Percentiles rank a stretch among this genome's conserved stretches.
These are phyloP conservation scores for Dendrocincla tyrannina DNA, from an alignment of 2,797 vertebrate genomes.

Conservation along the genomic window DNA sequence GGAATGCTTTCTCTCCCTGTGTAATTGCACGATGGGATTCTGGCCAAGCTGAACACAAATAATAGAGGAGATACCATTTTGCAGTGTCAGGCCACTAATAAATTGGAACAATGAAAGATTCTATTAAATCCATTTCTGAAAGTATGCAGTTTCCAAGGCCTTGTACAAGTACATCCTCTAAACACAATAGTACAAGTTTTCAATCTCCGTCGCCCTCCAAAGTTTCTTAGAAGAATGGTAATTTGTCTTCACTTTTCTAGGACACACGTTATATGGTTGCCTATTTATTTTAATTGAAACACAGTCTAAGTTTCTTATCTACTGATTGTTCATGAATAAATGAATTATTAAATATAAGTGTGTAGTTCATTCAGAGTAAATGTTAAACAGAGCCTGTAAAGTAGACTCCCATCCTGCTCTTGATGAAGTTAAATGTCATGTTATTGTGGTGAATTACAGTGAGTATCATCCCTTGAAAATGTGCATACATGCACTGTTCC, in stretches of 20 bases:
- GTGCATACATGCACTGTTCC: fast-evolving
- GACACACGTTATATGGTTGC: neutral
- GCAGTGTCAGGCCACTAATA: conserved; percentile 30
- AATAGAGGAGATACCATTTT: conserved; percentile 1
- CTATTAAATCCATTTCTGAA: conserved; percentile 43
- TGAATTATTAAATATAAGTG: neutral
- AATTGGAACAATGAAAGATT: conserved; percentile 23
- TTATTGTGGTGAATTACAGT: neutral
- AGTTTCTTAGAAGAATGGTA: neutral
- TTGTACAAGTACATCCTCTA: conserved; percentile 13
- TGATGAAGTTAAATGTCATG: neutral
- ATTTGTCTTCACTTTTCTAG: neutral
- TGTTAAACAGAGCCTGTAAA: neutral
- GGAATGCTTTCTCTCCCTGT: neutral
- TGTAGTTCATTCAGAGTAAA: neutral
- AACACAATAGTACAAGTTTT: neutral
- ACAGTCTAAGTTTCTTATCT: neutral
- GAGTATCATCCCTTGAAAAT: neutral
- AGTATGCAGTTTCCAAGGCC: conserved; percentile 1
- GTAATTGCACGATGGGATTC: neutral
- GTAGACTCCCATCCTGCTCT: neutral
- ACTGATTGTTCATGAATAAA: neutral
- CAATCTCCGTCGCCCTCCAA: neutral
- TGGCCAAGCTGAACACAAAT: conserved; percentile 9
- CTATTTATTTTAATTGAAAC: conserved; percentile 20